A percentile compares a stretch with the other conserved stretches of the same genome.
Evolutionary conservation across 2,113 vertebrate species (phyloP).

Genomic region (Thamnophis sirtalis): DNA sequence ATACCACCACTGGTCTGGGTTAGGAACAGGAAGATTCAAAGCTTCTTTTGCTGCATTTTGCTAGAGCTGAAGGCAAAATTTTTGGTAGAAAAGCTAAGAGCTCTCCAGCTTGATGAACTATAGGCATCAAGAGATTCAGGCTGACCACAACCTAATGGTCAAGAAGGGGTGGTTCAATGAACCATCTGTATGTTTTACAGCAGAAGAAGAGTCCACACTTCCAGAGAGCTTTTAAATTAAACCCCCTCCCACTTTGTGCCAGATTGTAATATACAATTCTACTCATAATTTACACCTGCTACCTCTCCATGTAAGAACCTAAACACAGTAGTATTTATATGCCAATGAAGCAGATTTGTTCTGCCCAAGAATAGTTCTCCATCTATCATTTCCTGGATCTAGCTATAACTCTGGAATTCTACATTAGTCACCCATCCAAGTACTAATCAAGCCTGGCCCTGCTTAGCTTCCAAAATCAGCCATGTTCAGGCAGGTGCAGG

Average conservation of each 20-base stretch:
- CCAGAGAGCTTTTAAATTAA: background rate
- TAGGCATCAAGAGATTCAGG: background rate
- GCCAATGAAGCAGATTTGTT: background rate
- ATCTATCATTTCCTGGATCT: background rate
- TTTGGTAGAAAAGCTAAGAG: background rate
- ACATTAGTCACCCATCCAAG: background rate
- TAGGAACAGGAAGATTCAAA: background rate
- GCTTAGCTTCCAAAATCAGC: background rate
- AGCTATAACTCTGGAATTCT: background rate
- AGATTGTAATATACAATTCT: background rate
- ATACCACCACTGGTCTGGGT: no score
- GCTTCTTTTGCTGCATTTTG: background rate
- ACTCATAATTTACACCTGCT: background rate
- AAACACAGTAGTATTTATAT: background rate
- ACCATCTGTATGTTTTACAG: background rate
- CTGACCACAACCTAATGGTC: background rate
- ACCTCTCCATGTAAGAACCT: background rate
- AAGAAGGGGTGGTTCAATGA: background rate
- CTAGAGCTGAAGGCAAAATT: background rate
- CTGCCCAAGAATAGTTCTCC: background rate
- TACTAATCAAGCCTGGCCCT: background rate
- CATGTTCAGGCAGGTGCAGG: background rate
- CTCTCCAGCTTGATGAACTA: background rate
- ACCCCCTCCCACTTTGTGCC: background rate
- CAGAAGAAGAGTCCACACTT: background rate